These are phyloP conservation scores for Drosophila sulfurigaster DNA, from an alignment of 1,140 invertebrate genomes.

Conservation along the genomic window DNA sequence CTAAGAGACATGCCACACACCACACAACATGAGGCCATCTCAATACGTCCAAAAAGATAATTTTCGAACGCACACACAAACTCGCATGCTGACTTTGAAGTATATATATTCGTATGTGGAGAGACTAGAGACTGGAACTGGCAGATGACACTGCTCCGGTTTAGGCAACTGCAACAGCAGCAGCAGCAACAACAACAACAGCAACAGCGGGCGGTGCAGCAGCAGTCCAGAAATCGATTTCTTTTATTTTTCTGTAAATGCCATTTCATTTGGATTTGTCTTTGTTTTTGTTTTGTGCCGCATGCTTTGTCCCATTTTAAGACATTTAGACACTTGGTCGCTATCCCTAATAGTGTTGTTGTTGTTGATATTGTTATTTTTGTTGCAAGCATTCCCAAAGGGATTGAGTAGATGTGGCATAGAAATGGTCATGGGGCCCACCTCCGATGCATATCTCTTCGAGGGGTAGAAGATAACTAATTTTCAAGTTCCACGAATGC, in stretches of 20 bases:
- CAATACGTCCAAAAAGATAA: conserved; percentile 43
- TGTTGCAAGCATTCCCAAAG: conserved; percentile 64
- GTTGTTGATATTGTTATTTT: conserved; percentile 36
- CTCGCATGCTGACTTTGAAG: conserved; percentile 5
- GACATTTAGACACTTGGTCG: conserved; percentile 64
- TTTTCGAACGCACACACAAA: conserved; percentile 40
- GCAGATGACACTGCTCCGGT: conserved; percentile 74
- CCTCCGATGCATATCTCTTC: conserved; percentile 69
- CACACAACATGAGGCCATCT: conserved; percentile 42
- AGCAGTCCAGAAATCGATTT: conserved; percentile 65
- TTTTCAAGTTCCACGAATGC: conserved; percentile 72
- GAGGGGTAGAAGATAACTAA: conserved; percentile 64
- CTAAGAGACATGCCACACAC: conserved; percentile 55
- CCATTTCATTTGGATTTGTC: conserved; percentile 70
- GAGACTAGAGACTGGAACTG: conserved; percentile 33
- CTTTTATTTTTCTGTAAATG: conserved; percentile 72
- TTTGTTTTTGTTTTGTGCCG: conserved; percentile 73
- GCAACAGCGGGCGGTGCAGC: conserved; percentile 48
- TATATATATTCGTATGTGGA: conserved; percentile 15
- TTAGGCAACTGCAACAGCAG: conserved; percentile 44
- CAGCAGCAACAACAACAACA: conserved; percentile 31
- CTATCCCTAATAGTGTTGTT: conserved; percentile 29
- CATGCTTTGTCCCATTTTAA: conserved; percentile 80
- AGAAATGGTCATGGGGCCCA: conserved; percentile 48
- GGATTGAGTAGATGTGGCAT: conserved; percentile 56